Conservation (phyloP, 2,113 vertebrate species). For the Barnardius zonarius region DNA sequence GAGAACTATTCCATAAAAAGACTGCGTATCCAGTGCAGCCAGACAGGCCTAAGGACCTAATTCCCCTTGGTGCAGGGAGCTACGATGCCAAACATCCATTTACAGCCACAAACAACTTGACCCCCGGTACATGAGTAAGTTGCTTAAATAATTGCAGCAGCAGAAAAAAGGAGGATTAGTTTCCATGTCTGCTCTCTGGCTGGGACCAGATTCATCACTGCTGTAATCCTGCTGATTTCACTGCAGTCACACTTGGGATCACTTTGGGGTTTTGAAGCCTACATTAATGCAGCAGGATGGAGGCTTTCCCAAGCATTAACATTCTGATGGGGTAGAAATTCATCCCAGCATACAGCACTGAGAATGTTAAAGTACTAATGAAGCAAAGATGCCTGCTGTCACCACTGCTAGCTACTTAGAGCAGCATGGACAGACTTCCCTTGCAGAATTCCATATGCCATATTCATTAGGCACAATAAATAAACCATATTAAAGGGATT, state of each 20-base stretch:
- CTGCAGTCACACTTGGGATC: not conserved
- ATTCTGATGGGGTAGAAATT: not conserved
- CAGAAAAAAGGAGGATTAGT: not conserved
- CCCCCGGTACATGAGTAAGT: not conserved
- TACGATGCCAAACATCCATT: not conserved
- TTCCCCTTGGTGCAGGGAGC: not conserved
- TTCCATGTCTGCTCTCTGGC: not conserved
- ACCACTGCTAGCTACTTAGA: not conserved
- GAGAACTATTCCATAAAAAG: not conserved
- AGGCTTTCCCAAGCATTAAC: not conserved
- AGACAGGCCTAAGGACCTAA: not conserved
- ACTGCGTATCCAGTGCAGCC: not conserved
- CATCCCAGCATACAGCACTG: not conserved
- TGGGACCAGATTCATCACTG: not conserved
- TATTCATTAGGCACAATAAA: not conserved
- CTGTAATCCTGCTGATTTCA: not conserved
- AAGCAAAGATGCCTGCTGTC: constrained; percentile 30
- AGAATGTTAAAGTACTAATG: constrained; percentile 14
- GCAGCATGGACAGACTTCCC: not conserved
- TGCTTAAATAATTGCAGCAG: not conserved
- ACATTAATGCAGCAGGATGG: not conserved
- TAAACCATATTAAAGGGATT: not conserved
- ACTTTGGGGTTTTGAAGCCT: not conserved
- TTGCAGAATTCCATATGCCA: not conserved
- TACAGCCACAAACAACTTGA: not conserved